Conservation (phyloP, 2,888 invertebrate genomes). For the Phaedon cochleariae region DNA sequence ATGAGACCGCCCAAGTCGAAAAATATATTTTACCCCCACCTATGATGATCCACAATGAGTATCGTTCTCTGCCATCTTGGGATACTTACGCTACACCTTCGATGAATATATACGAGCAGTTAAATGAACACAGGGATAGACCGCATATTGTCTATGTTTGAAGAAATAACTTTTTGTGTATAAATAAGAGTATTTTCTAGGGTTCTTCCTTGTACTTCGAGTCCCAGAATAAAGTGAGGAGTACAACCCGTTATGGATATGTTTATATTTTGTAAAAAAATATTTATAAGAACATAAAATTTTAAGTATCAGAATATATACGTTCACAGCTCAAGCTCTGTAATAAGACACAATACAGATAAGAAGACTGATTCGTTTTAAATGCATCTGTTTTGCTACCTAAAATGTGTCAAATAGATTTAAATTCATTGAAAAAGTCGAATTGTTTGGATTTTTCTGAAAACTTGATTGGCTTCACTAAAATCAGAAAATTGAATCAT, state of each 20-base stretch:
- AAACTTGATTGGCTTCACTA: background rate
- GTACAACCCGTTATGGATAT: conserved; percentile 31
- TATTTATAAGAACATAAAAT: conserved; percentile 33
- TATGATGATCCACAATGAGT: conserved; percentile 55
- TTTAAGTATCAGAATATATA: conserved; percentile 33
- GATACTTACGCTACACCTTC: conserved; percentile 52
- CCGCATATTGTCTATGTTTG: conserved; percentile 66
- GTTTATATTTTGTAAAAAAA: conserved; percentile 39
- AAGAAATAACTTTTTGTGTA: conserved; percentile 18
- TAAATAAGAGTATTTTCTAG: conserved; percentile 22
- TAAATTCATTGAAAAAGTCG: conserved; percentile 24
- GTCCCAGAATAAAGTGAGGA: conserved; percentile 27
- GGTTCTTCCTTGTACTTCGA: conserved; percentile 33
- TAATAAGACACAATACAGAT: conserved; percentile 39
- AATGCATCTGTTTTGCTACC: conserved; percentile 38
- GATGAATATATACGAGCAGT: conserved; percentile 60
- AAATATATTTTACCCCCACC: conserved; percentile 56
- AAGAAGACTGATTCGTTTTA: conserved; percentile 41
- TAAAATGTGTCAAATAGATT: conserved; percentile 49
- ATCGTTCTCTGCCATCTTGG: conserved; percentile 58
- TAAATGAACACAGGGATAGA: conserved; percentile 57
- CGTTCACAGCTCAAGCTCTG: conserved; percentile 37
- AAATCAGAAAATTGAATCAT: background rate
- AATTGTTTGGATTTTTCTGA: background rate
- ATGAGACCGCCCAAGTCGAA: conserved; percentile 50